Percentiles rank a stretch among this genome's conserved stretches.
phyloP scores from a whole-genome alignment of 2,797 vertebrate genomes.

The Molossus alvarezi region DNA sequence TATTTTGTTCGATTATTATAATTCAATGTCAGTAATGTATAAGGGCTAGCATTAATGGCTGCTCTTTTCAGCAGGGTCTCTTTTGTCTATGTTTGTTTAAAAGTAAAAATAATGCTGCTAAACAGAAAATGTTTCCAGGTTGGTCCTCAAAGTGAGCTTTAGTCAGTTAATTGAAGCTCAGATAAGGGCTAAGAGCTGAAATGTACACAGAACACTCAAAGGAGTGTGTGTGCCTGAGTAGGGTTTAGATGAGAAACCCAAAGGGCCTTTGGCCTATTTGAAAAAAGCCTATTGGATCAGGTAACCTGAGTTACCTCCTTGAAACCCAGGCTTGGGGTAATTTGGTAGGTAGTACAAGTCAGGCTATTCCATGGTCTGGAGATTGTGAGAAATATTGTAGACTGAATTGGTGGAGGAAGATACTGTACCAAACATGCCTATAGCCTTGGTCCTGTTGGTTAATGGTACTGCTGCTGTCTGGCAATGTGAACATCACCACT shows the following conservation, averaged over 20 bases:
- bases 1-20: slow-evolving; percentile 73
- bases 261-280: slow-evolving; percentile 57
- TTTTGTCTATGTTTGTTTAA: slow-evolving; percentile 70
- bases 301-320: slow-evolving; percentile 22
- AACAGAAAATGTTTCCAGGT: slow-evolving; percentile 63
- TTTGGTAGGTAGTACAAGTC: slow-evolving; percentile 18
- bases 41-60: slow-evolving; percentile 64
- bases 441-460: slow-evolving; percentile 55
- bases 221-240: slow-evolving; percentile 22
- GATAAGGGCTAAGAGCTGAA: slow-evolving; percentile 25
- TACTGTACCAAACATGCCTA: slow-evolving; percentile 38
- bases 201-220: slow-evolving; percentile 62
- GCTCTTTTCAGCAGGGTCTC: slow-evolving; percentile 27
- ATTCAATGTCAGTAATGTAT: slow-evolving; percentile 68
- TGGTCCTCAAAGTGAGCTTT: slow-evolving; percentile 54
- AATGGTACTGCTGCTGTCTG: slow-evolving; percentile 59
- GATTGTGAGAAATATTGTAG: not conserved
- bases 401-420: slow-evolving; percentile 35
- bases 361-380: not conserved
- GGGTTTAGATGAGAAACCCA: slow-evolving; percentile 53
- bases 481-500: slow-evolving; percentile 26
- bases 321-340: slow-evolving; percentile 45
- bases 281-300: slow-evolving; percentile 18
- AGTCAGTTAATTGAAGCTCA: slow-evolving; percentile 56
- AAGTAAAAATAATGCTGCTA: slow-evolving; percentile 69